These are phyloP conservation scores for Anolis apletophallus DNA, from an alignment of 2,797 vertebrate species.

Conservation along the genomic window DNA sequence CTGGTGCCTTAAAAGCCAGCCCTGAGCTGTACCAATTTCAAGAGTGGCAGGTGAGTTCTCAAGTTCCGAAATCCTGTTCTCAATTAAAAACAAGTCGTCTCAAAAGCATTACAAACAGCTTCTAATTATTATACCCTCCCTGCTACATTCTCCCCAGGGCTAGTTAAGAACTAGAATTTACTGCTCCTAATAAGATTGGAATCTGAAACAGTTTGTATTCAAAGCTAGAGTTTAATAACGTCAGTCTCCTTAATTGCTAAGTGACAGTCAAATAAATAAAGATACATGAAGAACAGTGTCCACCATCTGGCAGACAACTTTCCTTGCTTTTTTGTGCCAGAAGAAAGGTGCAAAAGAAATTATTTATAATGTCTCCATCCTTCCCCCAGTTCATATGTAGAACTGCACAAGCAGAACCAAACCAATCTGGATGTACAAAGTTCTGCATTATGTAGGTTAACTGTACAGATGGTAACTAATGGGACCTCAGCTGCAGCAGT, in stretches of 20 bases:
- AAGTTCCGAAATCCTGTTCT: neutral
- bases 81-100: neutral
- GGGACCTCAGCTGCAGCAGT: neutral
- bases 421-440: neutral
- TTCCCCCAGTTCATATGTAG: neutral
- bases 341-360: neutral
- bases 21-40: neutral
- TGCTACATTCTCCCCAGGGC: neutral
- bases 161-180: neutral
- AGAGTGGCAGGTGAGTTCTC: rapidly evolving
- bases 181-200: neutral
- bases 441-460: neutral
- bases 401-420: neutral
- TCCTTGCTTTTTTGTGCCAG: neutral
- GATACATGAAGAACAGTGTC: neutral
- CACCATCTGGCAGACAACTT: neutral
- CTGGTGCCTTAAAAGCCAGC: neutral
- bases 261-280: neutral
- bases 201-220: neutral
- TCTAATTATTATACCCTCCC: neutral
- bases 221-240: neutral
- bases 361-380: too few relatives aligned
- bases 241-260: neutral
- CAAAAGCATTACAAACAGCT: neutral
- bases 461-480: neutral